Base-by-base conservation (phyloP, 2,888 invertebrate genomes). In the Thymelicus sylvestris region DNA sequence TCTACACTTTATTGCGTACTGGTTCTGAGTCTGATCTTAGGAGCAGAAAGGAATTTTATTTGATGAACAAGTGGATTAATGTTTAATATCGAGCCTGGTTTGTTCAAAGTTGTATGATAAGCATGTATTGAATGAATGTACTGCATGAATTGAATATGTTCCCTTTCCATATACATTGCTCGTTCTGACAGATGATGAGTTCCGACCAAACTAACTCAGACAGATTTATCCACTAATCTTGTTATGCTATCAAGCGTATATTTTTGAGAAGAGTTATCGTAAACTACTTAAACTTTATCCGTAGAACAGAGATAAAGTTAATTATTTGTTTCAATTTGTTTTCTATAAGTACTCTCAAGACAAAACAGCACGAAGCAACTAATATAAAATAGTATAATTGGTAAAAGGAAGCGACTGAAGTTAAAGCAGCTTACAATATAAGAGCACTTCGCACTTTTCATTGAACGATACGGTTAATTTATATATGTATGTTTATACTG, bases 251-350 rank as follows among this genome's bases (percentile, higher is more conserved):
- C 38, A 13, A 44, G n/a, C 68, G 24, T 38, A 38, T 13, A 24
- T 38, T 24, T 62, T n/a, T 50, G 48, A 55, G 15, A 13, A 64
- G 44, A 41, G 63, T 47, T 10, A 64, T 69, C 63, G 24, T 59
- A 64, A 69, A 69, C 69, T 24, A 59, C 55, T 48, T 59, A 48
- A 47, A 64, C 64, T 64, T 48, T 7, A 55, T 55, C 41, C 31
- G 57, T 31, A 48, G 47, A 44, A 48, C 39, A 64, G 57, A 39
- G 55, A 63, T 63, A 64, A 48, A 69, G 57, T 69, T 39, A 69
- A 69, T 38, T 64, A 64, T 69, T 69, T 64, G 69, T 69, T 69
- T 63, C 48, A 69, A 69, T 69, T 69, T 64, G 69, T 69, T 69
- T 63, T 59, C 63, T 64, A 69, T 64, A 69, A 64, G 64, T 59